Percentiles rank a stretch among this genome's conserved stretches.
These are phyloP conservation scores for Chalcosyrphus nemorum DNA, from an alignment of 2,888 invertebrate genomes.

Conservation along the genomic window DNA sequence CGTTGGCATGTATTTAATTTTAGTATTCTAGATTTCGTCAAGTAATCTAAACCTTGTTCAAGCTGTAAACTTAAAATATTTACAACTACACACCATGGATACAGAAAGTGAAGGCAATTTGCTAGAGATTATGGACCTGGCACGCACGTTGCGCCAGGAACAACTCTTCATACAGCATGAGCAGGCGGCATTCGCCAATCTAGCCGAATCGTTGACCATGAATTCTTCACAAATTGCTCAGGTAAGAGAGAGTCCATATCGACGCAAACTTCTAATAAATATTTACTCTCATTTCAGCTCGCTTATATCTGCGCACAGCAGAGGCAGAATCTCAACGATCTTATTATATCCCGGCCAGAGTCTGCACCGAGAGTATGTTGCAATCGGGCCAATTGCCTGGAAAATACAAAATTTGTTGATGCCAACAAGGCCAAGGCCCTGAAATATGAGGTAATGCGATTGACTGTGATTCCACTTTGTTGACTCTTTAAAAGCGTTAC, in stretches of 20 bases:
- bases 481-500: too few species aligned
- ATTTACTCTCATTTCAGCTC: constrained; percentile 83
- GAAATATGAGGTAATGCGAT: constrained; percentile 91
- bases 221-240: constrained; percentile 84
- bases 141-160: constrained; percentile 84
- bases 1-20: neutral
- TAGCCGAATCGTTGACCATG: constrained; percentile 88
- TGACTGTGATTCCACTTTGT: too few species aligned
- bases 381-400: constrained; percentile 86
- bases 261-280: too few species aligned
- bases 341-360: constrained; percentile 89
- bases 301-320: constrained; percentile 96
- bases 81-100: constrained; percentile 77
- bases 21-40: constrained; percentile 50
- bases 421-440: constrained; percentile 91
- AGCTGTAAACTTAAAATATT: constrained; percentile 10
- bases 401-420: constrained; percentile 88
- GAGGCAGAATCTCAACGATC: constrained; percentile 89
- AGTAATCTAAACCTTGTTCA: neutral
- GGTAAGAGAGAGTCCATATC: constrained; percentile 72
- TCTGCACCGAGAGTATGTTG: constrained; percentile 90
- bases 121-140: constrained; percentile 82
- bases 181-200: constrained; percentile 89
- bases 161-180: constrained; percentile 94
- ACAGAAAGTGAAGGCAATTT: constrained; percentile 80